These are phyloP conservation scores for Linyphia triangularis DNA, from an alignment of 2,888 invertebrate species.

Conservation along the genomic window DNA sequence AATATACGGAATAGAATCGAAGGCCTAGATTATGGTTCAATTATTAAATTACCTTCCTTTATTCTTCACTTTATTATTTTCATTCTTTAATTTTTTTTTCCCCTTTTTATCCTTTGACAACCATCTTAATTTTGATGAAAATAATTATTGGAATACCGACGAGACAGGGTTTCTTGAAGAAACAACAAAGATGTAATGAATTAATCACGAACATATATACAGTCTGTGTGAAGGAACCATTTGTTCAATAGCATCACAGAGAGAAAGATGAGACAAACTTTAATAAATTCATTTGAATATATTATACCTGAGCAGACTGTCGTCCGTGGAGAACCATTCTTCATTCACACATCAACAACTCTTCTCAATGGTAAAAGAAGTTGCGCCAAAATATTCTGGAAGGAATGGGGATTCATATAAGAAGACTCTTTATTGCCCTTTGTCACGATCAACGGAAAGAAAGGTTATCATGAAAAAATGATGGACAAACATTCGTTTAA, in stretches of 20 bases:
- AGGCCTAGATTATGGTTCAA: too few species aligned
- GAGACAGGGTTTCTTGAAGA: not conserved
- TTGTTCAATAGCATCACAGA: not conserved
- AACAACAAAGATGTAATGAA: not conserved
- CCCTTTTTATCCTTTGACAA: not conserved
- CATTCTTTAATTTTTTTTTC: too few species aligned
- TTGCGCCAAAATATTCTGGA: not conserved
- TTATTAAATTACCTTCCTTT: too few species aligned
- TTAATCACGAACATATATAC: not conserved
- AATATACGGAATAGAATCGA: too few species aligned
- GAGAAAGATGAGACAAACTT: not conserved
- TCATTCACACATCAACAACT: not conserved
- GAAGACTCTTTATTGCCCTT: not conserved
- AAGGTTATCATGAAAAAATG: not conserved
- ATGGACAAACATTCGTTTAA: not conserved
- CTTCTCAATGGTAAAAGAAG: not conserved
- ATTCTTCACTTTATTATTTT: too few species aligned
- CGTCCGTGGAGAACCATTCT: not conserved
- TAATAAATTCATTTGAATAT: not conserved
- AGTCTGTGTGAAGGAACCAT: not conserved
- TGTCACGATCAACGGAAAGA: not conserved
- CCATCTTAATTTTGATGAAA: not conserved
- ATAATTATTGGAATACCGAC: not conserved
- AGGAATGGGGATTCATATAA: not conserved
- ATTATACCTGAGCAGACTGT: not conserved